Conservation (phyloP, 2,113 vertebrate species). For the Lepisosteus osseus region DNA sequence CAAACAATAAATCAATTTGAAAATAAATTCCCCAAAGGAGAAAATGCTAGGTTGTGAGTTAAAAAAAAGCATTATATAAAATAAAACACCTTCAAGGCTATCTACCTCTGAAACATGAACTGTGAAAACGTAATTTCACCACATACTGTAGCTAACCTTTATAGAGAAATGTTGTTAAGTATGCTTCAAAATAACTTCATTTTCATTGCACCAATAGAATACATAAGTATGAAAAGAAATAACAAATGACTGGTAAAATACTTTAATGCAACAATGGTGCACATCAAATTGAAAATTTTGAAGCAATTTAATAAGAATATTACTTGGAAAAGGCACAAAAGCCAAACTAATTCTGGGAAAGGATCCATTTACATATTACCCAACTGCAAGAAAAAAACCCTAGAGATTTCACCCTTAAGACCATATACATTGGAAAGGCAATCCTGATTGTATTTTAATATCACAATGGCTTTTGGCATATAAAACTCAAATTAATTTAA, state of each 20-base stretch:
- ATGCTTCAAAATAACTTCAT: background rate
- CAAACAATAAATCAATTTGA: no score
- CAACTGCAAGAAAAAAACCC: slow-evolving; percentile 51
- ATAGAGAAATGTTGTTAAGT: background rate
- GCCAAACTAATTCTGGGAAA: slow-evolving; percentile 69
- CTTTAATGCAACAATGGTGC: slow-evolving; percentile 60
- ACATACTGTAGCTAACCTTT: background rate
- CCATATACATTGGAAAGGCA: slow-evolving; percentile 15
- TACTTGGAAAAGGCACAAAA: slow-evolving; percentile 54
- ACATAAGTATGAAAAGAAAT: slow-evolving; percentile 45
- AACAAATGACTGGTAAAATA: slow-evolving; percentile 53
- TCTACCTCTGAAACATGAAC: background rate
- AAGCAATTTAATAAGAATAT: slow-evolving; percentile 64
- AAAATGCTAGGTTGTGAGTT: no score
- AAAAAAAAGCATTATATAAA: background rate
- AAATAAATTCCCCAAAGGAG: no score
- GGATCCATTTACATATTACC: slow-evolving; percentile 63
- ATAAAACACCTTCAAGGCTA: background rate
- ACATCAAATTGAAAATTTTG: slow-evolving; percentile 51
- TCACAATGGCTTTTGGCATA: slow-evolving; percentile 39
- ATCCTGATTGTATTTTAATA: slow-evolving; percentile 29
- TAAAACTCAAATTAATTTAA: slow-evolving; percentile 34
- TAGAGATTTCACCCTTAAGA: slow-evolving; percentile 17
- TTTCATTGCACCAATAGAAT: slow-evolving; percentile 28
- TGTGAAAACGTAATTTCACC: background rate